These are phyloP conservation scores for Hydropsyche tenuis DNA, from an alignment of 1,140 invertebrate genomes.

Conservation along the genomic window DNA sequence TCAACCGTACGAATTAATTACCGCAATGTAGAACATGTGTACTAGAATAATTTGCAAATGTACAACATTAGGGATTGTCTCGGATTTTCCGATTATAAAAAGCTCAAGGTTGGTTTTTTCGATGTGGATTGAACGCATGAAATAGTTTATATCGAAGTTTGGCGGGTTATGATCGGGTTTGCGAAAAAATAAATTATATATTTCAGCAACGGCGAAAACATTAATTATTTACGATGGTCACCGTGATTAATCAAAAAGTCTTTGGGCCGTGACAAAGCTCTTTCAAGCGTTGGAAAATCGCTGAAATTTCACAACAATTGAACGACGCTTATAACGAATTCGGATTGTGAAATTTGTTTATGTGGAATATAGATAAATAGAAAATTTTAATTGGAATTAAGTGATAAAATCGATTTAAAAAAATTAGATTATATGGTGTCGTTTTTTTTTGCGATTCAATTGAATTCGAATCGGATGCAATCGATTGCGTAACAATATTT, in stretches of 20 bases:
- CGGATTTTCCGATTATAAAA: too few species aligned
- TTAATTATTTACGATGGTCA: constrained; percentile 14
- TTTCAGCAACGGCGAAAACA: not conserved
- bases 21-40: not conserved
- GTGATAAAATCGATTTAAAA: not conserved
- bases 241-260: constrained; percentile 8
- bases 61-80: too few species aligned
- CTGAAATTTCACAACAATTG: constrained; percentile 11
- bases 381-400: not conserved
- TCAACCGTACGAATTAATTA: not conserved
- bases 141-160: too few species aligned
- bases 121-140: too few species aligned
- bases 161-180: too few species aligned
- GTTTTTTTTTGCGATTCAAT: not conserved
- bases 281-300: not conserved
- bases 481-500: not conserved
- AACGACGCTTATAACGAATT: too few species aligned
- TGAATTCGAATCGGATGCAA: too few species aligned
- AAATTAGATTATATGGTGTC: not conserved
- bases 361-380: too few species aligned
- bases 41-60: too few species aligned
- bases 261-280: constrained; percentile 14
- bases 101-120: too few species aligned
- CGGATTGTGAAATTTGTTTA: too few species aligned
- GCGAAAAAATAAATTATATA: too few species aligned